phyloP scores from a whole-genome alignment of 2,888 invertebrate species.

The Athalia circularis region DNA sequence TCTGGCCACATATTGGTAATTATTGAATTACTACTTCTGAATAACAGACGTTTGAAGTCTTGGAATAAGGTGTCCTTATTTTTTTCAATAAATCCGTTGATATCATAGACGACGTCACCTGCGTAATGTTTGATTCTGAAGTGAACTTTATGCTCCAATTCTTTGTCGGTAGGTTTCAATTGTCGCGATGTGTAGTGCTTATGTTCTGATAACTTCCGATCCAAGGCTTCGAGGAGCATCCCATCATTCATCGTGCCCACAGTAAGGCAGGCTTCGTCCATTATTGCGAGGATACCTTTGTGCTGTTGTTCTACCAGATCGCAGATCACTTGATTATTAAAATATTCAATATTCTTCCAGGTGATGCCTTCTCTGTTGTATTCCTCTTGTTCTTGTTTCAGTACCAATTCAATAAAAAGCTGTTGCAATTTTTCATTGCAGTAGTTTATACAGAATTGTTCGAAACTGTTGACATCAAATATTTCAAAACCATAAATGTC shows the following conservation, averaged over 20 bases:
- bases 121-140: conserved; percentile 96
- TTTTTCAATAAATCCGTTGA: conserved; percentile 96
- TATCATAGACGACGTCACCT: conserved; percentile 94
- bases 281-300: conserved; percentile 92
- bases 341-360: conserved; percentile 96
- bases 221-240: conserved; percentile 94
- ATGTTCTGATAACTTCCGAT: conserved; percentile 89
- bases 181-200: conserved; percentile 94
- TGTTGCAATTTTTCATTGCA: conserved; percentile 99
- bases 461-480: conserved; percentile 97
- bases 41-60: conserved; percentile 95
- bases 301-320: conserved; percentile 96
- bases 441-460: conserved; percentile 99
- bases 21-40: conserved; percentile 86
- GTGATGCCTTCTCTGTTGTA: conserved; percentile 96
- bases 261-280: conserved; percentile 98
- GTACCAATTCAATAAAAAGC: conserved; percentile 96
- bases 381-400: conserved; percentile 99
- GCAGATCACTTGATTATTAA: conserved; percentile 97
- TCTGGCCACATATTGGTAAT: conserved; percentile 97
- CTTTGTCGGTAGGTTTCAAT: conserved; percentile 88
- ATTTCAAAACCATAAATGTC: conserved; percentile 99
- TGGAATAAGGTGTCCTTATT: conserved; percentile 98
- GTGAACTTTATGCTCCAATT: conserved; percentile 85
- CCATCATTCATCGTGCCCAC: conserved; percentile 92